A percentile compares a stretch with the other conserved stretches of the same genome.
Conservation (phyloP, 37 sponge, comb jelly and placozoan genomes). For the Hexactinellida sp. region DNA sequence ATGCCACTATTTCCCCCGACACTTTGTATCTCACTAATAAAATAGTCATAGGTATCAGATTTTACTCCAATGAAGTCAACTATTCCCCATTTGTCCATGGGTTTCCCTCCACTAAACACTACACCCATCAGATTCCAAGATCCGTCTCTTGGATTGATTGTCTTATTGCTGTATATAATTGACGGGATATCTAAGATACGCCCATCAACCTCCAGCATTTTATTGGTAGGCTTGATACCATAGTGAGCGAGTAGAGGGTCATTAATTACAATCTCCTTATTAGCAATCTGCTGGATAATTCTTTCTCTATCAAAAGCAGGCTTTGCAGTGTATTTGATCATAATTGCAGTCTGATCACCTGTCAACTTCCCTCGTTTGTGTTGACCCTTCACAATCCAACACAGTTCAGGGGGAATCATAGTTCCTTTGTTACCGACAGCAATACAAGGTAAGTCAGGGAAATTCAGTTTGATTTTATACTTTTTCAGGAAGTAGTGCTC, state of each 20-base stretch:
- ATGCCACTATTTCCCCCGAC: constrained; percentile 14
- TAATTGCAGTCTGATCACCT: constrained; percentile 34
- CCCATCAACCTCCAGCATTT: constrained; percentile 37
- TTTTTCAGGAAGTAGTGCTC: constrained; percentile 38
- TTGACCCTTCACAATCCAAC: constrained; percentile 48
- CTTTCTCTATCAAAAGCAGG: constrained; percentile 30
- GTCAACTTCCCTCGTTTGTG: constrained; percentile 37
- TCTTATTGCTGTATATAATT: constrained; percentile 17
- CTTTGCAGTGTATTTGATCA: constrained; percentile 45
- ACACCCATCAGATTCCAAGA: constrained; percentile 41
- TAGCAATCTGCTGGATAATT: constrained; percentile 15
- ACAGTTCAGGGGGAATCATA: background rate
- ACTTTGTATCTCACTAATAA: background rate
- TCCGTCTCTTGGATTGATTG: constrained; percentile 20
- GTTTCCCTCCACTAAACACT: constrained; percentile 24
- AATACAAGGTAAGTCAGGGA: constrained; percentile 55
- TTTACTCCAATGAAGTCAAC: background rate
- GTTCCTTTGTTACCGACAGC: constrained; percentile 28
- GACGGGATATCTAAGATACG: constrained; percentile 39
- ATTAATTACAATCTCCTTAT: background rate
- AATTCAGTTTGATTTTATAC: constrained; percentile 22
- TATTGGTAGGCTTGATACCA: constrained; percentile 24
- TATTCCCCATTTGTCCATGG: constrained; percentile 33
- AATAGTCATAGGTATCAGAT: background rate
- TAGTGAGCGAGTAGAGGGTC: constrained; percentile 29